Base-by-base conservation (phyloP, 2,113 vertebrate species). In the Eubucco bourcierii region DNA sequence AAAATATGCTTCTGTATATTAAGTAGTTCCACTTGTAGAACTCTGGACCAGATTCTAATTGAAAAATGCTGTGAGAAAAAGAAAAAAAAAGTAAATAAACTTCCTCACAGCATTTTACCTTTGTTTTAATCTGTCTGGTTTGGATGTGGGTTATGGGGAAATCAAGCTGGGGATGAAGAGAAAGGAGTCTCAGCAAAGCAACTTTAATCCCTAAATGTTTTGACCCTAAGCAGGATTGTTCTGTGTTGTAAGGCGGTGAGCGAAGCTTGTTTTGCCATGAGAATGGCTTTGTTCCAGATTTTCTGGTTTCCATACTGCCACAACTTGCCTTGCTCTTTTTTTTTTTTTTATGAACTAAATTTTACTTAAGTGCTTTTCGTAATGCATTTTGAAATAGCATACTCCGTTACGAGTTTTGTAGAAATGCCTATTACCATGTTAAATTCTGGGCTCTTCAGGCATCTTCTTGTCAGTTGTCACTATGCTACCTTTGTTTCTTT, bases 281-380 rank as follows among this genome's bases (percentile, higher is more conserved):
- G 56, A 93, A 88, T 82, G 1, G 0, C 81, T 96, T 90, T 93
- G 87, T 95, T 95, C 90, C 86, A 66, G 95, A 92, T 58, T 93
- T 96, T 96, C 93, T 96, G 78, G 78, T 95, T 95, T 66, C 75
- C 58, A 0, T 93, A 16, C 72, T 87, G 81, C 84, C 1, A 3
- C 72, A 84, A 61, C 47, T 33, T 77, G 94, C 87, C 75, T 1
- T 39, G 37, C 37, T 28, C 41, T 17, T 19, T 52, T 81, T 86
- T 90, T 80, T 46, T 76, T 83, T 90, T 80, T 46, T 66, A 41
- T 1, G 1, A 76, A 33, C 37, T 89, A 37, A 41, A 0, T 94
- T 94, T 93, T 64, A 18, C 21, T 63, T 81, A 86, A 80, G 53
- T 78, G 77, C 61, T 44, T 71, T 68, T 71, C 23, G 10, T 47